Conservation (phyloP, 2,797 vertebrate genomes). For the Chloroceryle inda region DNA sequence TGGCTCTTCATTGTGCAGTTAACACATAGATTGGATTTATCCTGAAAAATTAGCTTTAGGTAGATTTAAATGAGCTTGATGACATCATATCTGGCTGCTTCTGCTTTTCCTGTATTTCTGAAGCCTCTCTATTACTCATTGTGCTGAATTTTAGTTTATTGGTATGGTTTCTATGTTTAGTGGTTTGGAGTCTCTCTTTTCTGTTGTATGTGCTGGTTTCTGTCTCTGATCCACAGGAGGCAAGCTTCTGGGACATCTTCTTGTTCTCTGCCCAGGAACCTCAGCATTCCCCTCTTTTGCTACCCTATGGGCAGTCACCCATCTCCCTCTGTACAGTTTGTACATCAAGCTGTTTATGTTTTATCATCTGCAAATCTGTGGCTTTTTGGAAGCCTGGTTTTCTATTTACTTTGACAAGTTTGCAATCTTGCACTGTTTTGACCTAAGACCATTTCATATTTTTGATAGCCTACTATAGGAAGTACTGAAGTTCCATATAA, state of each 20-base stretch:
- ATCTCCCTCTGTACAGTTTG: neutral
- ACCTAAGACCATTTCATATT: neutral
- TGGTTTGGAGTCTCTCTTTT: neutral
- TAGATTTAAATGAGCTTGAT: slow-evolving; percentile 24
- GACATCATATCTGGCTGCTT: slow-evolving; percentile 21
- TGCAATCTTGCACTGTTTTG: neutral
- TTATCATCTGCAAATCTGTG: neutral
- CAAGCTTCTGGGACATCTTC: neutral
- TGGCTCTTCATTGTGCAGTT: neutral
- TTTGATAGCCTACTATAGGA: neutral
- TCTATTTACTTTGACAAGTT: neutral
- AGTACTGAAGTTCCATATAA: neutral
- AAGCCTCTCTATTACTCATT: neutral
- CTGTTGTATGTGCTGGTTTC: neutral
- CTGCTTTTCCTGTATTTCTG: neutral
- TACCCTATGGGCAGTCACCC: neutral
- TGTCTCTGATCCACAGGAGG: neutral
- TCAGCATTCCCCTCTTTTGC: neutral
- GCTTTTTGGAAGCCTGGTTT: neutral
- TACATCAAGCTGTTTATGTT: neutral
- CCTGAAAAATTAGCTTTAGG: slow-evolving; percentile 6
- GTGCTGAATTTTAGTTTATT: neutral
- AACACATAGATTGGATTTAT: neutral
- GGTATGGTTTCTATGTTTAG: neutral
- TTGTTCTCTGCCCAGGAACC: neutral